Base-by-base conservation (phyloP, 2,797 vertebrate genomes). In the Neoniphon sammara region DNA sequence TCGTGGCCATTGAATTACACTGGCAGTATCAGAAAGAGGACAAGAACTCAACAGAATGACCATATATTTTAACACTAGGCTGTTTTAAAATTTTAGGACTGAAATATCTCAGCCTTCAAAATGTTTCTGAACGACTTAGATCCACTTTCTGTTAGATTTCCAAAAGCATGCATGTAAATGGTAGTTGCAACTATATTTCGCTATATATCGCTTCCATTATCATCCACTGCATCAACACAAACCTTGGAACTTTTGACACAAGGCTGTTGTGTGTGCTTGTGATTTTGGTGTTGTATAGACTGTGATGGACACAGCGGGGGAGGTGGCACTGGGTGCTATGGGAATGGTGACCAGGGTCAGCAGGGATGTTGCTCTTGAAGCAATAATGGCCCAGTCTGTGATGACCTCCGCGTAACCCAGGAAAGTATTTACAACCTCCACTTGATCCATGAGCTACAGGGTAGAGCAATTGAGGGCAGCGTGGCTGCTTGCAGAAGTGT, bases 401-500 rank as follows among this genome's bases (percentile, higher is more conserved):
- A 67, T 92, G 92, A 93, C 93, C 92, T 88, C 87, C 54, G 20
- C 2, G 9, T 89, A 88, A 92, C 90, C 92, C 85, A 74, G 87
- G 70, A 79, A 92, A 91, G 89, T 89, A 92, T 92, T 94, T 93
- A 93, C 91, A 90, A 77, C 93, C 92, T 93, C 83, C 83, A 90
- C 92, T 92, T 91, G 92, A 91, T 91, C 90, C 91, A 88, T 90
- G 90, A 90, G 87, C 87, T 84, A 66, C 75, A 83, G 75, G 73
- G 83, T 50, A 70, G 20, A 70, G 47, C 62, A 31, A 54, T 27
- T 55, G 70, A 36, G 63, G 71, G 63, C 66, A 59, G 71, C 58
- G 49, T 66, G 39, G 68, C 68, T 53, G 56, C 57, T 39, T 54
- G 31, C 57, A 54, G 77, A 75, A 58, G 76, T 73, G 61, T 78